Evolutionary conservation across 1,140 invertebrate genomes (phyloP), one percentile per base, ranked within the genome.

Genomic region (Temnothorax longispinosus): DNA sequence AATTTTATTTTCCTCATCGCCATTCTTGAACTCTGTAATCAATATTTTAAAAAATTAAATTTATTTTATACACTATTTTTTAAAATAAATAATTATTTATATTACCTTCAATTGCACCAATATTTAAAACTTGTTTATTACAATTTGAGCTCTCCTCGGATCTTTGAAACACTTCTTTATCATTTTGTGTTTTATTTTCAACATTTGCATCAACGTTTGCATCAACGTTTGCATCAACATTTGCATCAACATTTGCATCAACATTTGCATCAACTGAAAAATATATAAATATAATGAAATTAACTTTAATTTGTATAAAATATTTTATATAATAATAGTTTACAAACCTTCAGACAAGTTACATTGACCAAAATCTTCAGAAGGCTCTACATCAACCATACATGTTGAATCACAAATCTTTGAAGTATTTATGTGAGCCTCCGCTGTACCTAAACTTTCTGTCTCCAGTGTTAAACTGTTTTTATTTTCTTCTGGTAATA

Each of bases 41-140:
- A 21, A 69, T 69, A 69, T 60, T 69, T 69, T 2, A 47, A 69
- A 13, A 69, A 44, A 47, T 69, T 47, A 47, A 69, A 69, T 69
- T 69, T 44, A 47, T 69, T 69, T 69, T 69, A 65, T 65, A 44
- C 11, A 64, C 11, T 13, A n/a, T 69, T 69, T 44, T 67, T 44
- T 67, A 11, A 18, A n/a, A 67, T 44, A 44, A 44, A 44, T 44
- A 44, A 44, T 69, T 21, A 7, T 69, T 69, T 13, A 13, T 10
- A 47, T 44, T 21, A 69, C 18, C 15, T 44, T 69, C n/a, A 64
- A 35, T 38, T 47, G 41, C 41, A 69, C 10, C 10, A 6, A 4
- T 13, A 69, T 69, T 69, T 3, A 13, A 69, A 69, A 69, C 65
- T 69, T 44, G 18, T 44, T 21, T 15, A 47, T 27, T 69, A 10